Percentiles rank a stretch among this genome's conserved stretches.
These are phyloP conservation scores for Rhingia rostrata DNA, from an alignment of 2,888 invertebrate species.

Conservation along the genomic window DNA sequence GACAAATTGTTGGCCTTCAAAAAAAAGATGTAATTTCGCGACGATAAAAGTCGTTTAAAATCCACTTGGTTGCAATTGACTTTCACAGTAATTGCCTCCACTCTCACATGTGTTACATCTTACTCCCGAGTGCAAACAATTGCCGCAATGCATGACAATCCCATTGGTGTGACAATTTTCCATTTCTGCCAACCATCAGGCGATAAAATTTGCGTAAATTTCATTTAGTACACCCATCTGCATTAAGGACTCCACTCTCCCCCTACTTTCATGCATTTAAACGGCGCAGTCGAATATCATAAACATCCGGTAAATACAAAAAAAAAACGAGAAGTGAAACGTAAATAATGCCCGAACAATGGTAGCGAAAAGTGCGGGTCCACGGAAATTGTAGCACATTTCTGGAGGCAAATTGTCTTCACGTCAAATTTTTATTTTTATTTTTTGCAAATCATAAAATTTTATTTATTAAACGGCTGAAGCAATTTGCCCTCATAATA, in stretches of 20 bases:
- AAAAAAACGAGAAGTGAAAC: slow-evolving; percentile 1
- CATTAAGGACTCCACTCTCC: slow-evolving; percentile 36
- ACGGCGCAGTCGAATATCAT: slow-evolving; percentile 34
- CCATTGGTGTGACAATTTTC: slow-evolving; percentile 49
- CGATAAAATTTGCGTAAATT: slow-evolving; percentile 58
- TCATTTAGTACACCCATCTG: slow-evolving; percentile 27
- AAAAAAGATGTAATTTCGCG: not conserved
- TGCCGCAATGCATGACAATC: slow-evolving; percentile 32
- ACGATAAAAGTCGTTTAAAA: not conserved
- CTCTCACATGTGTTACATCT: slow-evolving; percentile 3
- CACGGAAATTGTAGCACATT: slow-evolving; percentile 56
- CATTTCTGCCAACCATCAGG: slow-evolving; percentile 23
- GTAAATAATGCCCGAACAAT: slow-evolving; percentile 46
- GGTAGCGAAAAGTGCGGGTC: slow-evolving; percentile 42
- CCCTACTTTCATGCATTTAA: not conserved
- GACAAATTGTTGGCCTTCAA: too few species aligned
- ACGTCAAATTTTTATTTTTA: not conserved
- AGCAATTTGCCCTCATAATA: slow-evolving; percentile 71
- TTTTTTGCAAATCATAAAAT: slow-evolving; percentile 67
- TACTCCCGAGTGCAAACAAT: slow-evolving; percentile 6
- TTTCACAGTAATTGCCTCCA: slow-evolving; percentile 2
- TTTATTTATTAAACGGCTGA: slow-evolving; percentile 72
- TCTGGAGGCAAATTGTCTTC: slow-evolving; percentile 41
- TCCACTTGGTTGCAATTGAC: not conserved
- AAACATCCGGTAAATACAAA: slow-evolving; percentile 49